Percentiles rank a stretch among this genome's conserved stretches.
These are phyloP conservation scores for Actenoides hombroni DNA, from an alignment of 2,113 vertebrate species.

Conservation along the genomic window DNA sequence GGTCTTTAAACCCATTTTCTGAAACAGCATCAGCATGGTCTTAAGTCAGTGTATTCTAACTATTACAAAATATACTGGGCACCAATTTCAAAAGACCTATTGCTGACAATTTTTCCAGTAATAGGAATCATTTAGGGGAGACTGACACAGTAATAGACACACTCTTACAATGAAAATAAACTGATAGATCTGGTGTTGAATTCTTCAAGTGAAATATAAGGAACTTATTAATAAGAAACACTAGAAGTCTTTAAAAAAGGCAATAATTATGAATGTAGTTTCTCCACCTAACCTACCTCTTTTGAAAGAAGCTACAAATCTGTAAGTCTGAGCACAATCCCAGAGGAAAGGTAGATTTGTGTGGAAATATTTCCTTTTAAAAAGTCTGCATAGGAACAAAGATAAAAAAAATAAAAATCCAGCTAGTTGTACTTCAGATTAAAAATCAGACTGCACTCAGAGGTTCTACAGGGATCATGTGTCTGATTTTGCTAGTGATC, in stretches of 20 bases:
- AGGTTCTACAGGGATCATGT: not conserved
- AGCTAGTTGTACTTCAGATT: not conserved
- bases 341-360: not conserved
- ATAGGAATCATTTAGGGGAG: not conserved
- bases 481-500: not conserved
- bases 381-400: not conserved
- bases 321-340: not conserved
- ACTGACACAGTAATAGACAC: not conserved
- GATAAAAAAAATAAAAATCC: not conserved
- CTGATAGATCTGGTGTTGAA: not conserved
- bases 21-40: not conserved
- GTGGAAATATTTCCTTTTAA: not conserved
- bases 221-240: not conserved
- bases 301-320: not conserved
- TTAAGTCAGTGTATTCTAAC: not conserved
- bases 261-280: not conserved
- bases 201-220: not conserved
- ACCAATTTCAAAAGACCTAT: not conserved
- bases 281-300: not conserved
- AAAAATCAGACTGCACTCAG: not conserved
- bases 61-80: not conserved
- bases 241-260: not conserved
- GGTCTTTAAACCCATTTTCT: not conserved
- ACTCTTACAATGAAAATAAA: not conserved
- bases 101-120: not conserved